Conservation (phyloP, 2,113 vertebrate genomes). For the Patagioenas fasciata region DNA sequence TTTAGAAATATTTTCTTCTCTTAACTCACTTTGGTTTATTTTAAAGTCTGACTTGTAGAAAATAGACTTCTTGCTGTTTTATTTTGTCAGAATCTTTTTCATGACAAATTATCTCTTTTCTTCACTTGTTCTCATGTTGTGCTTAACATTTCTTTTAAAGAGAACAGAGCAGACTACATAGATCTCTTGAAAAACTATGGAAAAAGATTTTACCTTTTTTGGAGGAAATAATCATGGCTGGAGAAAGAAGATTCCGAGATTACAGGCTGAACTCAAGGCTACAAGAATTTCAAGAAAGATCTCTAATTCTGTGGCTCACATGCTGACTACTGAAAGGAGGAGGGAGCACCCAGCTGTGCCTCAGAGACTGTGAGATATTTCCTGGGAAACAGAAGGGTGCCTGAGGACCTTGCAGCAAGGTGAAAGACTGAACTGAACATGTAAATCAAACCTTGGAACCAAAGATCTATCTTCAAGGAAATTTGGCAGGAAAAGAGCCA, state of each 20-base stretch:
- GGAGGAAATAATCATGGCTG: not conserved
- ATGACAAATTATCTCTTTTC: not conserved
- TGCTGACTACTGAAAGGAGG: not conserved
- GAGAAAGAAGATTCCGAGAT: not conserved
- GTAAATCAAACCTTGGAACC: not conserved
- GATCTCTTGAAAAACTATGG: not conserved
- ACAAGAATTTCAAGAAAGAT: not conserved
- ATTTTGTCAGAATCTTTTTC: not conserved
- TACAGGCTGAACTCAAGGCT: not conserved
- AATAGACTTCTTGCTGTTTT: fast-evolving
- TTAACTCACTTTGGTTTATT: not conserved
- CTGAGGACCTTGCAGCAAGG: not conserved
- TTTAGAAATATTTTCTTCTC: not conserved
- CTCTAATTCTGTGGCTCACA: not conserved
- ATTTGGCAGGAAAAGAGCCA: not conserved
- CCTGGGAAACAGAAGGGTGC: not conserved
- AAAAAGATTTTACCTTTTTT: not conserved
- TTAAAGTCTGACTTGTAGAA: not conserved
- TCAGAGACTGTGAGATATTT: not conserved
- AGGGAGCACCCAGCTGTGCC: not conserved
- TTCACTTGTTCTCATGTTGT: not conserved
- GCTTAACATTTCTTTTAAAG: not conserved
- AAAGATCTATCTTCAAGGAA: not conserved
- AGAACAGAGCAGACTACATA: not conserved
- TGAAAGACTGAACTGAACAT: not conserved